Evolutionary conservation across 2,113 vertebrate genomes (phyloP).

Genomic region (Rhinopomastus cyanomelas): DNA sequence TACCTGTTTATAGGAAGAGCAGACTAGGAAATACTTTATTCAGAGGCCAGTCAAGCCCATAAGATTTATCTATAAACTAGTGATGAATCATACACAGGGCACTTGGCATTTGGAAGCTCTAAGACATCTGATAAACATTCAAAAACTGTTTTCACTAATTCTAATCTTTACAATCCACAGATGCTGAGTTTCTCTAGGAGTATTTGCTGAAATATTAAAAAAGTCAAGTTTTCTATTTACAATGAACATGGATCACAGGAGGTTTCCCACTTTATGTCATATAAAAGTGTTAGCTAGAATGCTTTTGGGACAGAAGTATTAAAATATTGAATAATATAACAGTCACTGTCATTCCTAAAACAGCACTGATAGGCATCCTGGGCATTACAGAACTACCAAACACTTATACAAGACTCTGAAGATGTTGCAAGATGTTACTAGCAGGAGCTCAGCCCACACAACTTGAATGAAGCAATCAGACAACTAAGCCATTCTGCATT

Average conservation of each 20-base stretch:
- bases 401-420: background rate
- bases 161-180: slow-evolving; percentile 23
- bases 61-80: background rate
- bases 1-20: background rate
- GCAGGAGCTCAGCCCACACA: background rate
- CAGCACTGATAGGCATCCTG: background rate
- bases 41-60: background rate
- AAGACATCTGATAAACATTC: background rate
- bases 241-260: slow-evolving; percentile 7
- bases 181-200: slow-evolving; percentile 1
- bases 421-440: background rate
- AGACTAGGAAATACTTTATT: background rate
- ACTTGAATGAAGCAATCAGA: background rate
- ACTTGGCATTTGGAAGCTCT: background rate
- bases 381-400: background rate
- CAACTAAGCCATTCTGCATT: no score
- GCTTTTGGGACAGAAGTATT: background rate
- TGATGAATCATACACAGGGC: background rate
- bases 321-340: background rate
- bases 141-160: slow-evolving; percentile 15
- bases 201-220: slow-evolving; percentile 22
- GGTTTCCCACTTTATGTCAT: background rate
- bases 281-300: background rate
- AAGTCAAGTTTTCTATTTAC: background rate
- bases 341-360: background rate